These are phyloP conservation scores for Dryomyza anilis DNA, from an alignment of 2,888 invertebrate genomes.

Conservation along the genomic window DNA sequence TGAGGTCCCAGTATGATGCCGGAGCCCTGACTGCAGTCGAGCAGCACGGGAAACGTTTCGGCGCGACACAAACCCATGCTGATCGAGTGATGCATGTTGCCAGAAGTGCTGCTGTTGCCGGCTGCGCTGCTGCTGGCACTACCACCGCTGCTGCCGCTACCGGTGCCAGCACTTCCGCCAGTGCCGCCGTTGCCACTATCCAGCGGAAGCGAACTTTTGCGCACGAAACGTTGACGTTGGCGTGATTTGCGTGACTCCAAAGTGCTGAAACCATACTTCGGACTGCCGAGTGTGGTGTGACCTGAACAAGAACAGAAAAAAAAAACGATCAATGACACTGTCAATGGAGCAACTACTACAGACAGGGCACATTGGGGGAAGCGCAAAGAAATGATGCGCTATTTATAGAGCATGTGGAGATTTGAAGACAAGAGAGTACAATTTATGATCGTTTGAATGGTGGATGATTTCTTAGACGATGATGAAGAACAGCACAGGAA, in stretches of 20 bases:
- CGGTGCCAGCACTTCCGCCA: slow-evolving; percentile 31
- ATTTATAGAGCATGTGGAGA: too few species aligned
- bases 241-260: slow-evolving; percentile 64
- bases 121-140: slow-evolving; percentile 56
- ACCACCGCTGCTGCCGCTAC: slow-evolving; percentile 34
- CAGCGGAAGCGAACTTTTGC: slow-evolving; percentile 63
- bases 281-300: slow-evolving; percentile 59
- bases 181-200: slow-evolving; percentile 43
- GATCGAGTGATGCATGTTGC: slow-evolving; percentile 45
- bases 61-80: slow-evolving; percentile 58
- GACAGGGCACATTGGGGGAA: too few species aligned
- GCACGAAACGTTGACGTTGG: slow-evolving; percentile 59
- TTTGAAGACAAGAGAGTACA: neutral
- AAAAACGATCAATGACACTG: too few species aligned
- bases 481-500: neutral
- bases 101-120: slow-evolving; percentile 55
- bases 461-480: neutral
- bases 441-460: slow-evolving; percentile 14
- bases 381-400: too few species aligned
- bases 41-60: slow-evolving; percentile 59
- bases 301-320: too few species aligned
- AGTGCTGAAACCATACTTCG: slow-evolving; percentile 66
- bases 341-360: too few species aligned
- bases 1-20: slow-evolving; percentile 55
- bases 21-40: slow-evolving; percentile 61